Conservation (phyloP, 2,797 vertebrate species). For the Toxotes lorentzi region DNA sequence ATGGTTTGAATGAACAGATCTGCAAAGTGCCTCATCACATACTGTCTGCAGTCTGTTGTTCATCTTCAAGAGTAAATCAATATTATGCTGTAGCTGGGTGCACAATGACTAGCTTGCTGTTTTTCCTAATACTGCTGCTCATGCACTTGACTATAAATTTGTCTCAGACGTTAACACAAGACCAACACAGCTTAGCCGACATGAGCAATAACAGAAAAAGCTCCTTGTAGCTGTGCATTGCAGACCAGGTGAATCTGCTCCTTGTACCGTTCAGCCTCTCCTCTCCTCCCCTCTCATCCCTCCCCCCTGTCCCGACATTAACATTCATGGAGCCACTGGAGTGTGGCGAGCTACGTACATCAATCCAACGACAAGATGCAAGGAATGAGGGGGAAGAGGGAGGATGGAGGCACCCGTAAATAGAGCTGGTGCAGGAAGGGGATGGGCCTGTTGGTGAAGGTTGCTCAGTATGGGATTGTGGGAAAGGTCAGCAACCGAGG, state of each 20-base stretch:
- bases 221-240: conserved; percentile 51
- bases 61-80: conserved; percentile 39
- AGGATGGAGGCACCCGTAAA: conserved; percentile 21
- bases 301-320: conserved; percentile 73
- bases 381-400: conserved; percentile 35
- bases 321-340: conserved; percentile 87
- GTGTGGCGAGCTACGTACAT: conserved; percentile 77
- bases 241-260: conserved; percentile 70
- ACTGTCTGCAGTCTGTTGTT: conserved; percentile 10
- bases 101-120: conserved; percentile 16
- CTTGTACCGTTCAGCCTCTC: conserved; percentile 24
- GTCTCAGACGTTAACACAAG: conserved; percentile 10
- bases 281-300: conserved; percentile 1
- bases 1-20: conserved; percentile 2
- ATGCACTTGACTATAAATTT: conserved; percentile 24
- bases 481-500: conserved; percentile 83
- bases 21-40: background rate
- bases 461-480: conserved; percentile 72
- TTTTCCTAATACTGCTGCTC: conserved; percentile 30
- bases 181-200: conserved; percentile 23
- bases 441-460: conserved; percentile 70
- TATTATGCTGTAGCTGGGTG: conserved; percentile 11
- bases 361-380: conserved; percentile 73
- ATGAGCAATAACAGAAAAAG: conserved; percentile 39
- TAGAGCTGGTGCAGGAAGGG: conserved; percentile 39